Evolutionary conservation across 2,113 vertebrate species (phyloP).

Genomic region (Lepus europaeus): DNA sequence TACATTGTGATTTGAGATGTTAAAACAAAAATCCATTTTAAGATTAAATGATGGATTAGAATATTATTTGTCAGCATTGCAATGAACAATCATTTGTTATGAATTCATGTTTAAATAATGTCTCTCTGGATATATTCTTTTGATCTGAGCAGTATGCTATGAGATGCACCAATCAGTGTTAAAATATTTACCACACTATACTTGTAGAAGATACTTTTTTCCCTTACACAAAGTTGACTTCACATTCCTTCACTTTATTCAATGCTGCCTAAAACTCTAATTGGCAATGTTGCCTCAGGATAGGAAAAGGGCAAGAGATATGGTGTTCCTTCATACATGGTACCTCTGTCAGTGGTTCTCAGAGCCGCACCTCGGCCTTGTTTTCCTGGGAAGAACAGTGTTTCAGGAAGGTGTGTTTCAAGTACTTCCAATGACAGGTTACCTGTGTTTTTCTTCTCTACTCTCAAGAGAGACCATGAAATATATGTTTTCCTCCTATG

Average conservation of each 20-base stretch:
- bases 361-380: not conserved
- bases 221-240: slow-evolving; percentile 45
- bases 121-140: slow-evolving; percentile 52
- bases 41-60: slow-evolving; percentile 54
- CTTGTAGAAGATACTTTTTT: not conserved
- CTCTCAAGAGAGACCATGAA: not conserved
- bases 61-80: slow-evolving; percentile 54
- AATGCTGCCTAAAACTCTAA: not conserved
- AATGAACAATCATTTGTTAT: not conserved
- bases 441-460: not conserved
- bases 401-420: not conserved
- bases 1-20: slow-evolving; percentile 7
- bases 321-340: too few species aligned
- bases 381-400: not conserved
- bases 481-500: not conserved
- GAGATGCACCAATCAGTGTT: slow-evolving; percentile 36
- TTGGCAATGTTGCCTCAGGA: not conserved
- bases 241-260: not conserved
- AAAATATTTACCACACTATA: slow-evolving; percentile 67
- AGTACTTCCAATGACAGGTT: not conserved
- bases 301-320: too few species aligned
- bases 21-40: slow-evolving; percentile 42
- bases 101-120: slow-evolving; percentile 12
- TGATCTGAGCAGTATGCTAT: slow-evolving; percentile 30
- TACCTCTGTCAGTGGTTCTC: not conserved